Conservation (phyloP, 2,888 invertebrate genomes). For the Agriopis leucophaearia region DNA sequence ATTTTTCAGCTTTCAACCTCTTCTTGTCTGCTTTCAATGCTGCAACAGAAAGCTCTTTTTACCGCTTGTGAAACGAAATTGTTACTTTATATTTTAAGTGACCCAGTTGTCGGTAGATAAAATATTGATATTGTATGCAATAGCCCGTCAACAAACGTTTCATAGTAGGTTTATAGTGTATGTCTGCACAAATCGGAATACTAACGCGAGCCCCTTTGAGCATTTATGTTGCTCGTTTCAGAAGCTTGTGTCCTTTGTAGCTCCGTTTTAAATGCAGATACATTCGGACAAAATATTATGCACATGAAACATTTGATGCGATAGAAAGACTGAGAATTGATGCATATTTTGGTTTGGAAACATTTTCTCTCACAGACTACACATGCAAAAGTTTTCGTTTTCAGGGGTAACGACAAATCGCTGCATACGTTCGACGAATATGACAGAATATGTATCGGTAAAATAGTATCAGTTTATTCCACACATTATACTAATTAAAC, state of each 20-base stretch:
- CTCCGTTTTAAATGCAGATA: constrained; percentile 56
- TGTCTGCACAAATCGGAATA: constrained; percentile 41
- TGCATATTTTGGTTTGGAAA: constrained; percentile 15
- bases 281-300: constrained; percentile 55
- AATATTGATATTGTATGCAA: constrained; percentile 44
- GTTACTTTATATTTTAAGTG: constrained; percentile 37
- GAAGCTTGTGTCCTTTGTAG: constrained; percentile 54
- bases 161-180: constrained; percentile 38
- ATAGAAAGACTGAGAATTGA: constrained; percentile 41
- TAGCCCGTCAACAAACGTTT: constrained; percentile 39
- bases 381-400: neutral
- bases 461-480: constrained; percentile 1
- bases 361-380: neutral
- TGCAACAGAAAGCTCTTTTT: constrained; percentile 65
- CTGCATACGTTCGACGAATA: constrained; percentile 4
- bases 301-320: constrained; percentile 54
- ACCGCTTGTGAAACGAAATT: constrained; percentile 31
- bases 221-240: constrained; percentile 52
- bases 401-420: no score
- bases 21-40: constrained; percentile 96
- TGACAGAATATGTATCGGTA: neutral
- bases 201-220: constrained; percentile 52
- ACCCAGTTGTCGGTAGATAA: constrained; percentile 40
- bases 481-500: constrained; percentile 22
- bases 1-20: constrained; percentile 96